These are phyloP conservation scores for Motacilla alba DNA, from an alignment of 2,113 vertebrate genomes.

Conservation along the genomic window DNA sequence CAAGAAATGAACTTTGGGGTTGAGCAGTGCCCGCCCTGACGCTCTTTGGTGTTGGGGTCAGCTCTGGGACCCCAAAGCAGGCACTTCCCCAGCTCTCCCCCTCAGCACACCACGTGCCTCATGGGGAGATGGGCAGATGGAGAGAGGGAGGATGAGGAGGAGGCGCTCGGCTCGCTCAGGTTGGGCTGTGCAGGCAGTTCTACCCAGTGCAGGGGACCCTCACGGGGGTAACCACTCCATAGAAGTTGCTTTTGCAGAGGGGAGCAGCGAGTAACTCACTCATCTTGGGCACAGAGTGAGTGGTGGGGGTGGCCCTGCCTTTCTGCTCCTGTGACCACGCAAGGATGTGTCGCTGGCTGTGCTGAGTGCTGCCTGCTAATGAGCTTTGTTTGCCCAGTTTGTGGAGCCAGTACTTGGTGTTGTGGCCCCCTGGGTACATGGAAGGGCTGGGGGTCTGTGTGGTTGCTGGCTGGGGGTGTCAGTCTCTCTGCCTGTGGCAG, in stretches of 20 bases:
- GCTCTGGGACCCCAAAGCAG: background rate
- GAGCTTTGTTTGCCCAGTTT: background rate
- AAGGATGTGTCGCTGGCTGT: accelerated
- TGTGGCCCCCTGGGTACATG: accelerated
- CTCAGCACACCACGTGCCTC: background rate
- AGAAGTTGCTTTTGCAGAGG: background rate
- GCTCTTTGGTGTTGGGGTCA: accelerated
- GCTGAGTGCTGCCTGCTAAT: accelerated
- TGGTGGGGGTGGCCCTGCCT: accelerated
- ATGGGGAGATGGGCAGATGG: conserved; percentile 63
- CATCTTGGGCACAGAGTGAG: background rate
- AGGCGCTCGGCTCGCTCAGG: conserved; percentile 21
- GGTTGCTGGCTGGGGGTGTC: background rate
- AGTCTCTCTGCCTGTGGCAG: background rate
- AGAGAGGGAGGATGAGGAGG: conserved; percentile 68
- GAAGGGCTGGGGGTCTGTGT: background rate
- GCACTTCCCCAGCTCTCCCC: background rate
- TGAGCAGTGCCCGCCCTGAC: background rate
- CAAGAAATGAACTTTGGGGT: accelerated
- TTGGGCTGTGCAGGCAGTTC: background rate
- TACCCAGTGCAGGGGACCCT: background rate
- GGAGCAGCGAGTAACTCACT: accelerated
- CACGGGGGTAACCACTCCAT: background rate
- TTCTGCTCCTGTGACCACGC: accelerated
- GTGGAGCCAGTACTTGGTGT: background rate